These are phyloP conservation scores for Heliconius hewitsoni DNA, from an alignment of 1,140 invertebrate genomes.

Conservation along the genomic window DNA sequence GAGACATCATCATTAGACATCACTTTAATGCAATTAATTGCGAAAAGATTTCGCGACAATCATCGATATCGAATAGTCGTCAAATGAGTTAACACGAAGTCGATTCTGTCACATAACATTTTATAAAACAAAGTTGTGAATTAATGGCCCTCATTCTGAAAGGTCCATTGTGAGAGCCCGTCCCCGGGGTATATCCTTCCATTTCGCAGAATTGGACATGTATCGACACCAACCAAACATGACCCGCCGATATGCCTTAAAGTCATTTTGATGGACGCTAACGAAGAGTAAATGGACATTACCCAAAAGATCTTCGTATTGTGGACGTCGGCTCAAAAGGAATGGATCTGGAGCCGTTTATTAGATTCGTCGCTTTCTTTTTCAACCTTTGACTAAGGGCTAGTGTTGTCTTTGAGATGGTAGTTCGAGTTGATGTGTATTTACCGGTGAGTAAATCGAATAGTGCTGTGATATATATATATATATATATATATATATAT, in stretches of 20 bases:
- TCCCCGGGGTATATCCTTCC: constrained; percentile 74
- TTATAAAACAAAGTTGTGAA: constrained; percentile 79
- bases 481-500: too few species aligned
- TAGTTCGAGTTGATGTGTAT: constrained; percentile 58
- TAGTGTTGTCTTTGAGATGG: constrained; percentile 69
- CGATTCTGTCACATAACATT: constrained; percentile 71
- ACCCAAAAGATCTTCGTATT: constrained; percentile 51
- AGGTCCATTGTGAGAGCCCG: constrained; percentile 72
- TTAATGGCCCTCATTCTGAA: constrained; percentile 76
- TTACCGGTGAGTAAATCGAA: constrained; percentile 41
- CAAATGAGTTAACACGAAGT: constrained; percentile 69
- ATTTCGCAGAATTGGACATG: constrained; percentile 77
- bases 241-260: constrained; percentile 50
- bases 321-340: constrained; percentile 67
- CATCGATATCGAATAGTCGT: constrained; percentile 62
- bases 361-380: constrained; percentile 77
- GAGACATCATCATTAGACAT: constrained; percentile 27
- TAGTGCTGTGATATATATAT: too few species aligned
- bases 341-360: constrained; percentile 72
- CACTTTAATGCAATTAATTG: constrained; percentile 48
- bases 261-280: constrained; percentile 57
- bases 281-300: constrained; percentile 42
- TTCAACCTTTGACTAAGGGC: constrained; percentile 70
- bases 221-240: constrained; percentile 56
- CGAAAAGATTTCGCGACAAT: constrained; percentile 43